phyloP scores from a whole-genome alignment of 2,797 vertebrate species.

The Sebastes diploproa region DNA sequence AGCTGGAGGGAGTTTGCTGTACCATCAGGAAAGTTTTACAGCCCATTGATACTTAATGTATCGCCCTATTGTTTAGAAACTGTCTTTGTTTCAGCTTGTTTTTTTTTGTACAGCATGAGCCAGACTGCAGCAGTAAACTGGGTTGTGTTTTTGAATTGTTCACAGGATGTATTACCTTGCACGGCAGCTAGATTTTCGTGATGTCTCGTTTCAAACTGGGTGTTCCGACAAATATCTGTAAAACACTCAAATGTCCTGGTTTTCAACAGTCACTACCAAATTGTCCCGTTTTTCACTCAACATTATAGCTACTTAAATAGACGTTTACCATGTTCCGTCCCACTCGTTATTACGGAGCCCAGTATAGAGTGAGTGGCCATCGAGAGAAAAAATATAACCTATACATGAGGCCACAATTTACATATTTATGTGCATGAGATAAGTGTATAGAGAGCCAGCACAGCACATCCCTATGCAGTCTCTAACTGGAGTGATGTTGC shows the following conservation, averaged over 20 bases:
- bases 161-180: not conserved
- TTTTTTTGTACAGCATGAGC: not conserved
- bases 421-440: not conserved
- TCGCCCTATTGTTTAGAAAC: not conserved
- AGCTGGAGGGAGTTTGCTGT: not conserved
- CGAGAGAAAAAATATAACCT: too few relatives aligned
- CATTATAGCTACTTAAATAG: too few relatives aligned
- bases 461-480: not conserved
- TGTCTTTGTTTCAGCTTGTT: not conserved
- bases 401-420: too few relatives aligned
- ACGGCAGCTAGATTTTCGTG: not conserved
- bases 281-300: too few relatives aligned
- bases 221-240: too few relatives aligned
- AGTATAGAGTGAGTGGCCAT: too few relatives aligned
- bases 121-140: not conserved
- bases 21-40: slow-evolving; percentile 5
- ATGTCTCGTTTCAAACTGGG: not conserved
- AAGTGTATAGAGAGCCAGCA: not conserved
- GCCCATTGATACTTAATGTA: not conserved
- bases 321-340: too few relatives aligned
- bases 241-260: too few relatives aligned
- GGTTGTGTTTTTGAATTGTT: not conserved
- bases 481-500: too few relatives aligned
- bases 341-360: too few relatives aligned
- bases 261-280: too few relatives aligned